Evolutionary conservation across 2,113 vertebrate genomes (phyloP), one percentile per base, ranked within the genome.

Genomic region (Poicephalus meyeri): DNA sequence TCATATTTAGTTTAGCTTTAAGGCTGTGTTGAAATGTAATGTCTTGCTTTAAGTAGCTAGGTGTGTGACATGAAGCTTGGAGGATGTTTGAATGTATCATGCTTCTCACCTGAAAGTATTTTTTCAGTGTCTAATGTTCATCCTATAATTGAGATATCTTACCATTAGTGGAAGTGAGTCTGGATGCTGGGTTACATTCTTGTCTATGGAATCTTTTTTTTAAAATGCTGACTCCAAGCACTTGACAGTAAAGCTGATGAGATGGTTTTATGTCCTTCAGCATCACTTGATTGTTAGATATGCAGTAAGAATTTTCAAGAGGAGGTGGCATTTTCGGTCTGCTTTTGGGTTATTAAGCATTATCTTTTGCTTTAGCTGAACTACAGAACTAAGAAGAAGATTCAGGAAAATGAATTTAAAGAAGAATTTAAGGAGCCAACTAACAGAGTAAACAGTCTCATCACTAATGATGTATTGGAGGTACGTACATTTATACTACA

Each of bases 371-470:
- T 96, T 72, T 79, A 98, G 98, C 91, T 98, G 55, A 98, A 95
- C 73, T 98, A 97, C 78, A 97, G 96, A 94, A 97, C 94, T 91
- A 98, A 98, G 91, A 98, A 97, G 93, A 97, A 96, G 77, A 63
- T 84, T 37, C 78, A 80, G 5, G 79, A 95, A 81, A 56, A 78
- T 9, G 79, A 94, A 73, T 90, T 97, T 81, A 98, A 96, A 55
- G 97, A 98, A 76, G 97, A 98, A 73, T 98, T 98, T 95, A 98
- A 97, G 74, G 98, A 98, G 29, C 97, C 91, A 4, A 97, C 68
- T 91, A 98, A 98, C 85, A 97, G 97, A 94, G 97, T 98, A 28
- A 97, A 95, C 89, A 97, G 92, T 88, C 95, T 98, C 65, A 96
- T 98, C 80, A 98, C 97, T 86, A 97, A 96, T 70, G 98, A 98